Evolutionary conservation across 1,140 invertebrate species (phyloP).

Genomic region (Microplitis mediator): DNA sequence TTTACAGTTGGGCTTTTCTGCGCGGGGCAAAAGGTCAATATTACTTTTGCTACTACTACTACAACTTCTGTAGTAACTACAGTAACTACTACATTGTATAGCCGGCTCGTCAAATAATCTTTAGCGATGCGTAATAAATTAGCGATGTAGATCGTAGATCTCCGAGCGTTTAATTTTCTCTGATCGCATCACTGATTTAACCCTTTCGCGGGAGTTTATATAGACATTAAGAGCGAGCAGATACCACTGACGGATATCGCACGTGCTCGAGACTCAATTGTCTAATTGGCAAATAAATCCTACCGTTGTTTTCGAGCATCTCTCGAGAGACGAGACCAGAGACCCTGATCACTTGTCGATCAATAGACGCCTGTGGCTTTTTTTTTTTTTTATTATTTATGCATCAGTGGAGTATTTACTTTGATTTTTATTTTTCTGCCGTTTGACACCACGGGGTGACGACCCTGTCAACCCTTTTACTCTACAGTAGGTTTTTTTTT

Average conservation of each 20-base stretch:
- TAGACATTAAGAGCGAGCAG: too few species aligned
- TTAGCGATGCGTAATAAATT: constrained; percentile 43
- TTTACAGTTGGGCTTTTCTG: constrained; percentile 32
- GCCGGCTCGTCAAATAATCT: constrained; percentile 47
- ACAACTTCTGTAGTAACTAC: too few species aligned
- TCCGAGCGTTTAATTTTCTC: constrained; percentile 31
- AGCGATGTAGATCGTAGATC: constrained; percentile 26
- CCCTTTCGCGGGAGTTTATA: background rate
- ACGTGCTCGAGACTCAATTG: constrained; percentile 43
- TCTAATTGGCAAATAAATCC: constrained; percentile 57
- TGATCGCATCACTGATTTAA: constrained; percentile 11
- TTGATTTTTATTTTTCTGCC: background rate
- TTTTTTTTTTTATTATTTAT: background rate
- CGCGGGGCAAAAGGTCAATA: constrained; percentile 54
- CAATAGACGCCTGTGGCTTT: constrained; percentile 13
- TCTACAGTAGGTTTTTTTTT: background rate
- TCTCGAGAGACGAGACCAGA: background rate
- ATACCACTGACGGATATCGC: background rate
- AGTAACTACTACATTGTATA: too few species aligned
- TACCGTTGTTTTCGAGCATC: constrained; percentile 41
- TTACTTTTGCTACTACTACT: constrained; percentile 27
- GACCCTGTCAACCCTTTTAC: too few species aligned
- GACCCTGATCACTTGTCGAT: constrained; percentile 23
- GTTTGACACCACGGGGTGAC: too few species aligned
- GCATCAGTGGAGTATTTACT: too few species aligned